A percentile compares a stretch with the other conserved stretches of the same genome.
Conservation (phyloP, 1,140 invertebrate genomes). For the Tetragnatha versicolor region DNA sequence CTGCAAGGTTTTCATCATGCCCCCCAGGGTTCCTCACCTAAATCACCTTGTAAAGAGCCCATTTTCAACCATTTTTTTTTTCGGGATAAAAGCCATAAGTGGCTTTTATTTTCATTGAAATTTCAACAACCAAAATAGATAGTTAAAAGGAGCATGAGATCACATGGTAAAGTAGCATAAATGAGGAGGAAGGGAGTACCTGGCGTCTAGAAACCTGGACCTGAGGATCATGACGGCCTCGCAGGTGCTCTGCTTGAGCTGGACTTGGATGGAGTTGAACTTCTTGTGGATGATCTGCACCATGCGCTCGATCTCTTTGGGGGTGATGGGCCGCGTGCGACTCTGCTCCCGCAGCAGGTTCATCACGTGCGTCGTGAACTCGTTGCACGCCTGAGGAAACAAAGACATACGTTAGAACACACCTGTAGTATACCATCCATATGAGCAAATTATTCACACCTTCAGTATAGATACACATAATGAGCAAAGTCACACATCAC, state of each 20-base stretch:
- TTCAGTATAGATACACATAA: not conserved
- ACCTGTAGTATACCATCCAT: not conserved
- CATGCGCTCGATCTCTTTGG: slow-evolving; percentile 98
- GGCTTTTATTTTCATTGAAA: too few relatives aligned
- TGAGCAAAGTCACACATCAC: not conserved
- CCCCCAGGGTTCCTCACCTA: too few relatives aligned
- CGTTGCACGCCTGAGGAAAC: slow-evolving; percentile 87
- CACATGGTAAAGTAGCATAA: not conserved
- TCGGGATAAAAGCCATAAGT: too few relatives aligned
- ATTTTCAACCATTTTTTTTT: too few relatives aligned
- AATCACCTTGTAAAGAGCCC: too few relatives aligned
- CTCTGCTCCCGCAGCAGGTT: slow-evolving; percentile 96
- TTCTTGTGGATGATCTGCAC: slow-evolving; percentile 99
- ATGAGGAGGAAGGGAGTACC: slow-evolving; percentile 64
- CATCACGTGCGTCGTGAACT: slow-evolving; percentile 99
- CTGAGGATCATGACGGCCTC: slow-evolving; percentile 99
- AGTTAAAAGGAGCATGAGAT: too few relatives aligned
- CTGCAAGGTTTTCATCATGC: too few relatives aligned
- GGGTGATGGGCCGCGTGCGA: slow-evolving; percentile 93
- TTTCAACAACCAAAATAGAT: too few relatives aligned
- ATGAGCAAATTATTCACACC: not conserved
- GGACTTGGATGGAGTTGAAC: slow-evolving; percentile 99
- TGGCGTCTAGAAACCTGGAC: slow-evolving; percentile 91
- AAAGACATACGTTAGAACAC: not conserved
- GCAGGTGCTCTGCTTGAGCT: slow-evolving; percentile 98